Percentiles rank a stretch among this genome's conserved stretches.
These are phyloP conservation scores for Neodon shergylaensis DNA, from an alignment of 2,113 vertebrate species.

Conservation along the genomic window DNA sequence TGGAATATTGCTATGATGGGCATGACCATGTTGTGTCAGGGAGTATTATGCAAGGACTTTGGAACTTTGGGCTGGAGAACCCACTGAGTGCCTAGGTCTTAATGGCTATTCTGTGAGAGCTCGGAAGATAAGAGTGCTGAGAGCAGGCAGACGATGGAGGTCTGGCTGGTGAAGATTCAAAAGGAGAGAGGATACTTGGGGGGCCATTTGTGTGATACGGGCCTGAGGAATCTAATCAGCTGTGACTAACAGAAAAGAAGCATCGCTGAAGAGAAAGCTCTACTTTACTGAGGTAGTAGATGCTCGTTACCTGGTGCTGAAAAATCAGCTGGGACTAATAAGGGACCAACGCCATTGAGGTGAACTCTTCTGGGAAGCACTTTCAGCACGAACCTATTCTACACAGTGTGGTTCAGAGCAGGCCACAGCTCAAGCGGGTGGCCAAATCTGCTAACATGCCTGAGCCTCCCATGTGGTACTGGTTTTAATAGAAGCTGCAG, in stretches of 20 bases:
- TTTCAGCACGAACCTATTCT: too few relatives aligned
- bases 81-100: neutral
- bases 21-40: neutral
- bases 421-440: too few relatives aligned
- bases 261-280: neutral
- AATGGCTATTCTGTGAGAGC: neutral
- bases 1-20: neutral
- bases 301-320: neutral
- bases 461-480: too few relatives aligned
- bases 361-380: too few relatives aligned
- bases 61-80: neutral
- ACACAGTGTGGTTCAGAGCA: too few relatives aligned
- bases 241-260: neutral
- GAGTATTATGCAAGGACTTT: neutral
- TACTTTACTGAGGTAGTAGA: neutral
- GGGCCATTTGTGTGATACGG: neutral
- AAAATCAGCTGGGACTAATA: too few relatives aligned
- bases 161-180: neutral
- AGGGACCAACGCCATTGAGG: too few relatives aligned
- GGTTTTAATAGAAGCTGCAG: neutral
- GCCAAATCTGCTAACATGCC: too few relatives aligned
- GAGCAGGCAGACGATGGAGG: neutral
- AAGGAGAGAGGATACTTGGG: neutral
- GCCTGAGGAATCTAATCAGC: neutral
- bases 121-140: neutral